These are phyloP conservation scores for Thecophora atra DNA, from an alignment of 2,888 invertebrate genomes.

Conservation along the genomic window DNA sequence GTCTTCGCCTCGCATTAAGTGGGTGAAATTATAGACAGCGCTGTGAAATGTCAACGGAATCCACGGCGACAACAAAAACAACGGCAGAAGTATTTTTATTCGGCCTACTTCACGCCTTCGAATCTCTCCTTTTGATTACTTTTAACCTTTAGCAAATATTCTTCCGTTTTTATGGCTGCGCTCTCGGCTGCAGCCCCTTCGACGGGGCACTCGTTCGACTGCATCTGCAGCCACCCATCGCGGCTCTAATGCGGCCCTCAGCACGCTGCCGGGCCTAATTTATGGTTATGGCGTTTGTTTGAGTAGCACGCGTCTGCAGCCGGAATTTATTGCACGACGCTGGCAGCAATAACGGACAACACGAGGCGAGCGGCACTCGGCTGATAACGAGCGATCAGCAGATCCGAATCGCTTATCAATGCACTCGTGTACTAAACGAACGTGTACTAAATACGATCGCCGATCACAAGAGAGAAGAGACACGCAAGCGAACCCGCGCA, in stretches of 20 bases:
- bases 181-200: not conserved
- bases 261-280: slow-evolving; percentile 42
- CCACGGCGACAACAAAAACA: slow-evolving; percentile 20
- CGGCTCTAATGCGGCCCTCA: slow-evolving; percentile 49
- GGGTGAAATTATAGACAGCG: not conserved
- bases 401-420: too few species aligned
- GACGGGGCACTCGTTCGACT: slow-evolving; percentile 16
- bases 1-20: not conserved
- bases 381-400: not conserved
- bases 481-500: too few species aligned
- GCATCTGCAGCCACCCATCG: slow-evolving; percentile 63
- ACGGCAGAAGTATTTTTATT: not conserved
- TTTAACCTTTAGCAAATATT: slow-evolving; percentile 1
- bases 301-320: slow-evolving; percentile 2
- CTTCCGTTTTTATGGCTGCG: not conserved
- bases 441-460: too few species aligned
- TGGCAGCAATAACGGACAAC: not conserved
- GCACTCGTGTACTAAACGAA: too few species aligned
- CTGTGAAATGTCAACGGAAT: slow-evolving; percentile 11
- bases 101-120: not conserved
- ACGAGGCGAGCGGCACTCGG: not conserved
- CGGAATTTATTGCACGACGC: slow-evolving; percentile 14
- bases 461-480: too few species aligned
- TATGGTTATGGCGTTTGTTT: slow-evolving; percentile 17
- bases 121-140: not conserved